Evolutionary conservation across 2,888 invertebrate species (phyloP).

Genomic region (Cataglyphis albicans): DNA sequence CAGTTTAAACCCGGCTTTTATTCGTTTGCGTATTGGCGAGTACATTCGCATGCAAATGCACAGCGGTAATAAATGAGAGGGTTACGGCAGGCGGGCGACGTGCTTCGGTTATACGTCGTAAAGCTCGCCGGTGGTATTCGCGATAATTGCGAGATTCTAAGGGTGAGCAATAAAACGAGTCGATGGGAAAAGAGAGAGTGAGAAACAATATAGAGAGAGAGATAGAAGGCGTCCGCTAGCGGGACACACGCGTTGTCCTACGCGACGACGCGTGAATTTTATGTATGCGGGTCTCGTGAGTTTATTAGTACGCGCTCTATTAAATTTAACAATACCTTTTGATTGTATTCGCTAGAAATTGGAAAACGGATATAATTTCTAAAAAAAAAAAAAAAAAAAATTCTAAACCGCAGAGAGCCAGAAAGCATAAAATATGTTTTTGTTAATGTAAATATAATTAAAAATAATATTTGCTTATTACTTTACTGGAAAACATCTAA

Average conservation of each 20-base stretch:
- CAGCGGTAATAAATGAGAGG: conserved; percentile 41
- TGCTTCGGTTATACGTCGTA: conserved; percentile 43
- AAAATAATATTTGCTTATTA: background rate
- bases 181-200: background rate
- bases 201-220: background rate
- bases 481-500: background rate
- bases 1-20: conserved; percentile 53
- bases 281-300: background rate
- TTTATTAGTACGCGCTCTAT: conserved; percentile 9
- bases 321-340: background rate
- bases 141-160: conserved; percentile 53
- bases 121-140: conserved; percentile 46
- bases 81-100: conserved; percentile 17
- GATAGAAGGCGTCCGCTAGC: background rate
- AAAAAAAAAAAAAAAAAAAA: conserved; percentile 27
- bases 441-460: background rate
- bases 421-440: background rate
- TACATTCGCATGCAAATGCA: conserved; percentile 60
- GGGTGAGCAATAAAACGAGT: conserved; percentile 40
- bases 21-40: conserved; percentile 48
- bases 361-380: background rate
- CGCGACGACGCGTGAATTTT: conserved; percentile 11
- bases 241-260: background rate
- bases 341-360: background rate
- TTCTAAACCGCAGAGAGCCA: background rate